Percentiles rank a stretch among this genome's conserved stretches.
These are phyloP conservation scores for Typhlomys cinereus DNA, from an alignment of 2,113 vertebrate genomes.

Conservation along the genomic window DNA sequence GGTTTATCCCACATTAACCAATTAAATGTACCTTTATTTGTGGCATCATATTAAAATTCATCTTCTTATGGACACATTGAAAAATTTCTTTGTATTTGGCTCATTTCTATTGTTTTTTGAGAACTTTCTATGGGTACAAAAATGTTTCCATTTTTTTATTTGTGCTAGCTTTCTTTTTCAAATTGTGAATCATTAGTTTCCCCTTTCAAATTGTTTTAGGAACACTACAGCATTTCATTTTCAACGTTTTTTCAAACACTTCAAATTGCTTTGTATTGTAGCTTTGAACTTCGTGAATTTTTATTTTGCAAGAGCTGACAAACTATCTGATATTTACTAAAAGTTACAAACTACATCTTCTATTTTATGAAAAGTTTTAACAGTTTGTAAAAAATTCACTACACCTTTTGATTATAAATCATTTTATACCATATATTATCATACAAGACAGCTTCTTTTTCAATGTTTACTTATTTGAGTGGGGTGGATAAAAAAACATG, in stretches of 20 bases:
- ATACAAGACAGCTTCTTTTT: too few species aligned
- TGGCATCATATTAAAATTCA: background rate
- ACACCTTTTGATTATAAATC: conserved; percentile 14
- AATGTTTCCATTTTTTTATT: background rate
- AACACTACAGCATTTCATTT: background rate
- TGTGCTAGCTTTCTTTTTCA: background rate
- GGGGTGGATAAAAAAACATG: too few species aligned
- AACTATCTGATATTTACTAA: background rate
- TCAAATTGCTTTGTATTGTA: background rate
- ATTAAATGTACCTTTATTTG: background rate
- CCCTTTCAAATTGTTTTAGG: background rate
- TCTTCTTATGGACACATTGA: background rate
- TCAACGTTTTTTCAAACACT: background rate
- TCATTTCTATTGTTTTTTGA: background rate
- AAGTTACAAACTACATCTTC: background rate
- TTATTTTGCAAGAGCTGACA: background rate
- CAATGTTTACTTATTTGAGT: too few species aligned
- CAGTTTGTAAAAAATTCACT: background rate
- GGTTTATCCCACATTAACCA: background rate
- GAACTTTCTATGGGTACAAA: background rate
- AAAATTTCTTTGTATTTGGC: background rate
- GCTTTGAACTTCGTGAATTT: background rate
- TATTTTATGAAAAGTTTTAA: background rate
- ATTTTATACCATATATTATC: background rate
- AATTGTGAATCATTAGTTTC: background rate